These are phyloP conservation scores for Pecten maximus DNA, from an alignment of 2,888 invertebrate genomes.

Conservation along the genomic window DNA sequence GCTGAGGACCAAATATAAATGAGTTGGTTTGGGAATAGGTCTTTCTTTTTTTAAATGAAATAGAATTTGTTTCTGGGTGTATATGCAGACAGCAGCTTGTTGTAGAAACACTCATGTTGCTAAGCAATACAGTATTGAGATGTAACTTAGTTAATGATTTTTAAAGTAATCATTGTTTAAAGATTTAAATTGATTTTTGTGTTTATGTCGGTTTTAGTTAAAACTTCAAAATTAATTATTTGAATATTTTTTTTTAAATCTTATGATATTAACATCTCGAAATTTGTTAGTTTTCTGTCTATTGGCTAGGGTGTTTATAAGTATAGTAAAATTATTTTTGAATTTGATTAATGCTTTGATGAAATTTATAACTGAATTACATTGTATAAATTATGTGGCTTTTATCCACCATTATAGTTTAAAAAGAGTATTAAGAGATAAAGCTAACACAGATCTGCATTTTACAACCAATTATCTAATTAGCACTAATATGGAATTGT, in stretches of 20 bases:
- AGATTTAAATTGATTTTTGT: slow-evolving; percentile 33
- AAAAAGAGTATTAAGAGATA: too few relatives aligned
- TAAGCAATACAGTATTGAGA: slow-evolving; percentile 27
- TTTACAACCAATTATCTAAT: background rate
- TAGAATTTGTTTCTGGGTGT: background rate
- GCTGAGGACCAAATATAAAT: slow-evolving; percentile 22
- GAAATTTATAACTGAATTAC: background rate
- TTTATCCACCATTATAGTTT: too few relatives aligned
- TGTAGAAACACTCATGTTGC: slow-evolving; percentile 39
- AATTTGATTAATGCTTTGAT: background rate
- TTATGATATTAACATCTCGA: background rate
- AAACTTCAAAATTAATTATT: background rate
- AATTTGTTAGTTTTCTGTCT: background rate
- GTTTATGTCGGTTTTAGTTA: background rate
- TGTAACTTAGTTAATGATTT: background rate
- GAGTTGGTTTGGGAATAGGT: background rate
- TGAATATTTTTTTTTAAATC: background rate
- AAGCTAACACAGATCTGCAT: too few relatives aligned
- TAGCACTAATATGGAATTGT: background rate
- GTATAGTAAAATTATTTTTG: background rate
- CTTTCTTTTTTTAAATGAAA: slow-evolving; percentile 23
- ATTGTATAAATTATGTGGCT: background rate
- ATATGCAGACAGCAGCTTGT: slow-evolving; percentile 26
- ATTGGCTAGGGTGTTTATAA: too few relatives aligned
- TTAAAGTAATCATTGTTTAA: background rate